Evolutionary conservation across 2,797 vertebrate genomes (phyloP).

Genomic region (Danio aesculapii): DNA sequence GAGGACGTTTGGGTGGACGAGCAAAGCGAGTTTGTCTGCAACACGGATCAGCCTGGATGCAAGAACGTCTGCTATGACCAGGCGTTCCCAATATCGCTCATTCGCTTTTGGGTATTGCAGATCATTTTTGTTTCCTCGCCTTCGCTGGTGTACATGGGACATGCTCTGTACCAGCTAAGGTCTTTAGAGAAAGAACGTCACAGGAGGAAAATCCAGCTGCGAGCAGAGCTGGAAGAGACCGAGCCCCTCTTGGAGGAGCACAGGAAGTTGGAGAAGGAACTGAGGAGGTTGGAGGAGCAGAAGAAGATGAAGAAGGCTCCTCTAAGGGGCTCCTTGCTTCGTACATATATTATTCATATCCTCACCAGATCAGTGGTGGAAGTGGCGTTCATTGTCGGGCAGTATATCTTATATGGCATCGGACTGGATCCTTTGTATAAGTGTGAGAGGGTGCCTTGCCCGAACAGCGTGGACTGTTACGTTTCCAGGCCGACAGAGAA

Average conservation of each 20-base stretch:
- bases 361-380: conserved; percentile 90
- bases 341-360: conserved; percentile 94
- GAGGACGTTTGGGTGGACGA: conserved; percentile 96
- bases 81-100: conserved; percentile 93
- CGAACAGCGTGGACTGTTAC: conserved; percentile 94
- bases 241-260: conserved; percentile 80
- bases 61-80: conserved; percentile 91
- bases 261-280: conserved; percentile 84
- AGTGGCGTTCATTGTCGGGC: conserved; percentile 92
- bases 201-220: conserved; percentile 80
- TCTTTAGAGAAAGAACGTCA: conserved; percentile 90
- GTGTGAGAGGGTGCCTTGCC: conserved; percentile 88
- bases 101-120: conserved; percentile 95
- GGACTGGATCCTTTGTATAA: conserved; percentile 89
- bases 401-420: conserved; percentile 91
- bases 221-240: conserved; percentile 81
- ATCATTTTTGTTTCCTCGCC: conserved; percentile 95
- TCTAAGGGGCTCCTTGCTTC: conserved; percentile 87
- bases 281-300: conserved; percentile 88
- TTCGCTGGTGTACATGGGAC: conserved; percentile 93
- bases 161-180: conserved; percentile 88
- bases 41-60: conserved; percentile 94
- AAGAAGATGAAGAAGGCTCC: conserved; percentile 90
- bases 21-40: conserved; percentile 92
- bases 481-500: conserved; percentile 95